phyloP scores from a whole-genome alignment of 2,797 vertebrate genomes.

The Etheostoma nigrum region DNA sequence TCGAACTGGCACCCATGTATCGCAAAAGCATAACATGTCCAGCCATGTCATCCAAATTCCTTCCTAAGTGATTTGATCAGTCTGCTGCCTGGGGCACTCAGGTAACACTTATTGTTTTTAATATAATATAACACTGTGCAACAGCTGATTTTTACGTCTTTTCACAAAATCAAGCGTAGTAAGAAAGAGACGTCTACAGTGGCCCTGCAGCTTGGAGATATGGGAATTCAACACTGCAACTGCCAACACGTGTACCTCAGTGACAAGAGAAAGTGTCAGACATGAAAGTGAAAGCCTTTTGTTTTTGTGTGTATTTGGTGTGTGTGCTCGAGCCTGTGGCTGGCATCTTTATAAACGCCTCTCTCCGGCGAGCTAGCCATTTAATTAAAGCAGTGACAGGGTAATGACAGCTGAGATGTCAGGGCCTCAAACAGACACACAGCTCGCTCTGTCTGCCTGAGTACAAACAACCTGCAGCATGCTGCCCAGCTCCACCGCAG shows the following conservation, averaged over 20 bases:
- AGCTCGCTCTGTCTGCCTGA: constrained; percentile 72
- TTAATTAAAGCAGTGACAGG: constrained; percentile 83
- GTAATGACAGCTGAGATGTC: constrained; percentile 82
- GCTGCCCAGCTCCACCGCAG: constrained; percentile 68
- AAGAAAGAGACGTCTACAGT: constrained; percentile 51
- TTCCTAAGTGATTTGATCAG: constrained; percentile 48
- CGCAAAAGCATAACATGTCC: constrained; percentile 19
- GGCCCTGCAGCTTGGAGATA: constrained; percentile 58
- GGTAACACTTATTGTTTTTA: constrained; percentile 43
- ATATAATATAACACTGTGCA: constrained; percentile 62
- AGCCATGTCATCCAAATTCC: constrained; percentile 38
- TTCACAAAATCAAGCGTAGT: constrained; percentile 27
- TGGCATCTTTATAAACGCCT: constrained; percentile 78
- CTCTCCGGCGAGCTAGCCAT: constrained; percentile 70
- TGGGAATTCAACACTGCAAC: constrained; percentile 67
- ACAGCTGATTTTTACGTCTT: constrained; percentile 32
- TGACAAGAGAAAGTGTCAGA: constrained; percentile 70
- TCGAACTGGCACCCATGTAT: too few species aligned
- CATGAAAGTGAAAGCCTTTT: constrained; percentile 72
- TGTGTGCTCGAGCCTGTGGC: constrained; percentile 45
- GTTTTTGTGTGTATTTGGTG: constrained; percentile 42
- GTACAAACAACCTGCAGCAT: constrained; percentile 72
- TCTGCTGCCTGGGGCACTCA: constrained; percentile 34
- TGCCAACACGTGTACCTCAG: constrained; percentile 75
- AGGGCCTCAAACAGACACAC: constrained; percentile 72